Percentiles rank a stretch among this genome's conserved stretches.
These are phyloP conservation scores for Cataglyphis albicans DNA, from an alignment of 2,888 invertebrate genomes.

Conservation along the genomic window DNA sequence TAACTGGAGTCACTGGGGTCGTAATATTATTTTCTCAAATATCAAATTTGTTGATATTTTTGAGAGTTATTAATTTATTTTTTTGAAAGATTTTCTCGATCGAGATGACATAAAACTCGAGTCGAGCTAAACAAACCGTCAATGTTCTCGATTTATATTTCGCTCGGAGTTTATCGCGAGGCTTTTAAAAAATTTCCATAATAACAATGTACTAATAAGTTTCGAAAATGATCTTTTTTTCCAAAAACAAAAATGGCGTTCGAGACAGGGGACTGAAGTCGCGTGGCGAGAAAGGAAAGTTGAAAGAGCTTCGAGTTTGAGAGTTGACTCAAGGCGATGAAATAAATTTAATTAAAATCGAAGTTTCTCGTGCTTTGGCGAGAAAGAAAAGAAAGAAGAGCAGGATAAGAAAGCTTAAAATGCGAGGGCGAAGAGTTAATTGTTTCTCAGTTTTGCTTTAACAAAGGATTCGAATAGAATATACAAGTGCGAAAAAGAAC, in stretches of 20 bases:
- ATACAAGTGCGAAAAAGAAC: conserved; percentile 32
- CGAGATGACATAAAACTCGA: not conserved
- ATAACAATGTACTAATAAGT: conserved; percentile 32
- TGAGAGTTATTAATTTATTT: not conserved
- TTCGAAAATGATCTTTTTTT: conserved; percentile 16
- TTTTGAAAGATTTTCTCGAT: not conserved
- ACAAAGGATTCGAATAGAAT: conserved; percentile 21
- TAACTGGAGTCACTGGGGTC: not conserved
- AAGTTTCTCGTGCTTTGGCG: conserved; percentile 62
- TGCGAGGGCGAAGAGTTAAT: conserved; percentile 57
- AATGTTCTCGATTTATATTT: conserved; percentile 14
- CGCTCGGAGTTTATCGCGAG: not conserved
- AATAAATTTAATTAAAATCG: conserved; percentile 74
- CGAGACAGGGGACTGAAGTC: conserved; percentile 51
- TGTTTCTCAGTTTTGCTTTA: conserved; percentile 66
- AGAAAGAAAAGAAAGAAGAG: conserved; percentile 13
- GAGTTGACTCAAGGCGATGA: conserved; percentile 60
- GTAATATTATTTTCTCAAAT: not conserved
- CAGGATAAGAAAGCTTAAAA: not conserved
- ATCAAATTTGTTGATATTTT: not conserved
- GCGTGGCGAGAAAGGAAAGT: conserved; percentile 30
- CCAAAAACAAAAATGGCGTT: conserved; percentile 28
- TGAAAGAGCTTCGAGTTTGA: conserved; percentile 45
- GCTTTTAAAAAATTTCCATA: conserved; percentile 29
- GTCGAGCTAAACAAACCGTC: not conserved